Percentiles rank a stretch among this genome's conserved stretches.
phyloP scores from a whole-genome alignment of 2,888 invertebrate species.

The Phengaris arion region DNA sequence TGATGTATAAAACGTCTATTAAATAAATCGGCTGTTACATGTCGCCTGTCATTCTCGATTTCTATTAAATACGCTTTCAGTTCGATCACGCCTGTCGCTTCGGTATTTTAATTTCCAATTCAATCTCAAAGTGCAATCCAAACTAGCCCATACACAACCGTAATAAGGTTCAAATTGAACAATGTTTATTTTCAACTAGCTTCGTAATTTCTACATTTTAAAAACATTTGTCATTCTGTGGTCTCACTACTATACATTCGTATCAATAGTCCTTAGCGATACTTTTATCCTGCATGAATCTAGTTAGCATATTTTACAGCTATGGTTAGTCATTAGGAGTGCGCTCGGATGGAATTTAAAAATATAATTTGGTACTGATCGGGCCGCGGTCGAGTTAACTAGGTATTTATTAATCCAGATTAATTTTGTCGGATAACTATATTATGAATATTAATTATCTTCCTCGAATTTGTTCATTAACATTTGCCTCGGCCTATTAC shows the following conservation, averaged over 20 bases:
- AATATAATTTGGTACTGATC: no score
- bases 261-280: not conserved
- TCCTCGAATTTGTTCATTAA: no score
- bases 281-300: not conserved
- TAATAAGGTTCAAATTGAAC: not conserved
- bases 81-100: constrained; percentile 11
- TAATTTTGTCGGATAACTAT: no score
- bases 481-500: no score
- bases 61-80: constrained; percentile 17
- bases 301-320: not conserved
- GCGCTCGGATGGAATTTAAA: no score
- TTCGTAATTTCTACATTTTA: not conserved
- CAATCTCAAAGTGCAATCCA: not conserved
- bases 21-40: not conserved
- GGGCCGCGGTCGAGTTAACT: no score
- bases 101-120: constrained; percentile 12
- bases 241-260: not conserved
- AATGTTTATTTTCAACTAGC: not conserved
- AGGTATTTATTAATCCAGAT: no score
- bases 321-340: no score
- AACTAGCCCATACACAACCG: not conserved
- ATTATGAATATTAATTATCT: no score
- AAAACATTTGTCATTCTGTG: not conserved
- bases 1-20: not conserved
- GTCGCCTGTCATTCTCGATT: constrained; percentile 20